Base-by-base conservation (phyloP, 2,888 invertebrate genomes). In the Cremastinae sp. region DNA sequence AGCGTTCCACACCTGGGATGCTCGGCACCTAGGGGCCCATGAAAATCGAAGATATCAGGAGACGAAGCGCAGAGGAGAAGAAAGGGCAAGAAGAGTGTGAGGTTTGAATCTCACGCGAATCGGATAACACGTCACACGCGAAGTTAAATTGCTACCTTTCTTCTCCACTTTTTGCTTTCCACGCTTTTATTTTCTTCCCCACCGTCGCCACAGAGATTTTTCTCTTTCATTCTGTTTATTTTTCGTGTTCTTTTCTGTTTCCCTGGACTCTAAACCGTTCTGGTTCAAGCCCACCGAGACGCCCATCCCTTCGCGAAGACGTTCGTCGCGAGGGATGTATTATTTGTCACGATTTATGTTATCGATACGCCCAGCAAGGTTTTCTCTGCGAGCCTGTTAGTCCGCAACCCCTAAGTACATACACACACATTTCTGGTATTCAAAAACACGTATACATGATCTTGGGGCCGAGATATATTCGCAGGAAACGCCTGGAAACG, bases 301-400 rank as follows among this genome's bases (percentile, higher is more conserved):
- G 58, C 41, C 18, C 4, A 38, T 18, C 43, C 41, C 20, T 20
- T 20, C 41, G 1, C 45, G 49, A 18, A 47, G 36, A 43, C 54
- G 22, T 66, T 66, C 61, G 18, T 71, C 41, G 34, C 43, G 59
- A 51, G 65, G 70, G 54, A 71, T 71, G 70, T 71, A 65, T 71
- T 75, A 75, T 71, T 75, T 75, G 75, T 75, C 75, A 71, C 70
- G 71, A 75, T 75, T 75, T 75, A 71, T 71, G 70, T 71, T 71
- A 75, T 75, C 65, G 75, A 75, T 54, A 61, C 47, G 28, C 14
- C 36, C 56, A 16, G 38, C 47, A 65, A 41, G 45, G 16, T 71
- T 51, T 38, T 34, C 34, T 54, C 49, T 53, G 12, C 65, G 61
- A 64, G 41, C 54, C 28, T 59, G 53, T 41, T 38, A 41, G 28